Evolutionary conservation across 2,888 invertebrate species (phyloP).

Genomic region (Tetrapedia diversipes): DNA sequence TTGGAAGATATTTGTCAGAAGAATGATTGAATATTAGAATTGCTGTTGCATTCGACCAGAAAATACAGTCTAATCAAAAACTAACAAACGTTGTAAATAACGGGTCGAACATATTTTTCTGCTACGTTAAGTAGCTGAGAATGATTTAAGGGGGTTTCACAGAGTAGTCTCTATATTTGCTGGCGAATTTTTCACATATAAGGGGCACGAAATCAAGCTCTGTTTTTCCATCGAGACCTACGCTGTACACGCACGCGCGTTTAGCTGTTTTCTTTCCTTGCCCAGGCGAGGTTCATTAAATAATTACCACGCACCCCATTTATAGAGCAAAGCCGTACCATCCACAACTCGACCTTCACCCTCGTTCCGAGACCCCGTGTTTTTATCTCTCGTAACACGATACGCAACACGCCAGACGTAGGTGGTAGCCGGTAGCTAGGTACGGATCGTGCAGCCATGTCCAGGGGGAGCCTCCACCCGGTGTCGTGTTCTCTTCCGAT

Average conservation of each 20-base stretch:
- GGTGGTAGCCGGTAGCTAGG: slow-evolving; percentile 61
- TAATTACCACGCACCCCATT: slow-evolving; percentile 43
- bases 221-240: slow-evolving; percentile 2
- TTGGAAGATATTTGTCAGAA: no score
- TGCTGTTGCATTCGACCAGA: no score
- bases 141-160: no score
- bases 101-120: no score
- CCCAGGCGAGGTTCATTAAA: slow-evolving; percentile 27
- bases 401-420: slow-evolving; percentile 56
- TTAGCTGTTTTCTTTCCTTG: slow-evolving; percentile 3
- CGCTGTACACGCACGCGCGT: neutral
- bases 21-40: no score
- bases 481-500: slow-evolving; percentile 65
- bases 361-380: slow-evolving; percentile 58
- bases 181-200: no score
- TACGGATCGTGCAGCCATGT: slow-evolving; percentile 59
- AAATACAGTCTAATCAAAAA: no score
- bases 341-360: slow-evolving; percentile 52
- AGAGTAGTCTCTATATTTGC: no score
- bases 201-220: neutral
- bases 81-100: no score
- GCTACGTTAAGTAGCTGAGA: no score
- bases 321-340: slow-evolving; percentile 38
- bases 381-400: slow-evolving; percentile 66
- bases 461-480: slow-evolving; percentile 71